Base-by-base conservation (phyloP, 2,888 invertebrate genomes). In the Phytoseiulus persimilis region DNA sequence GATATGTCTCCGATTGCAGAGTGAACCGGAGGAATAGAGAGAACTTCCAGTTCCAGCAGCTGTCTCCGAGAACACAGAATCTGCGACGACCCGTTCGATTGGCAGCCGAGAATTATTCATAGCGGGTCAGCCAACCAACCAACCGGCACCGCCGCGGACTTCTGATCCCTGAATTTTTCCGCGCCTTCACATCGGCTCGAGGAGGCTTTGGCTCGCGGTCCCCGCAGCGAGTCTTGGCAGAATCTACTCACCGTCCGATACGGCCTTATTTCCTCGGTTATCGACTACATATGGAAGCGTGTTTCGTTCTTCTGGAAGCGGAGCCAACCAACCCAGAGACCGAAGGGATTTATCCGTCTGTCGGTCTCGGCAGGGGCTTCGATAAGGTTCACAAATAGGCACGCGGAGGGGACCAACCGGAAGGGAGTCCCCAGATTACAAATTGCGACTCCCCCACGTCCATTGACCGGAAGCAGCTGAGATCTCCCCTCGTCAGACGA, bases 1-100 rank as follows among this genome's bases (percentile, higher is more conserved):
- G 65, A 65, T 65, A 65, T 65, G 65, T 65, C 65, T 65, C 65
- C 65, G 65, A 65, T 65, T 65, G 65, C 65, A 65, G 65, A 65
- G 65, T 65, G 65, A 65, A 65, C 65, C 18, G 65, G 28, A 65
- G 65, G 28, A 65, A 65, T 65, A 28, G 65, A 65, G 65, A 14
- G 65, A 65, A 65, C 65, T 65, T 65, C 18, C 18, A 14, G 9
- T 65, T 28, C 65, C 65, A 65, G 65, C 65, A 28, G 65, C 65
- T 65, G 65, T 65, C 65, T 65, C 18, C 65, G 18, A 65, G 18
- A 65, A 65, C 65, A 65, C 65, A 14, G 65, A 28, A 65, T 65
- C 65, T 2, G 65, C 65, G 5, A 65, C 65, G 65, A 65, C 14
- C 65, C 14, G 65, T 65, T 65, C 65, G 65, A 65, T 65, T 65